phyloP scores from a whole-genome alignment of 2,113 vertebrate species.

The Galemys pyrenaicus region DNA sequence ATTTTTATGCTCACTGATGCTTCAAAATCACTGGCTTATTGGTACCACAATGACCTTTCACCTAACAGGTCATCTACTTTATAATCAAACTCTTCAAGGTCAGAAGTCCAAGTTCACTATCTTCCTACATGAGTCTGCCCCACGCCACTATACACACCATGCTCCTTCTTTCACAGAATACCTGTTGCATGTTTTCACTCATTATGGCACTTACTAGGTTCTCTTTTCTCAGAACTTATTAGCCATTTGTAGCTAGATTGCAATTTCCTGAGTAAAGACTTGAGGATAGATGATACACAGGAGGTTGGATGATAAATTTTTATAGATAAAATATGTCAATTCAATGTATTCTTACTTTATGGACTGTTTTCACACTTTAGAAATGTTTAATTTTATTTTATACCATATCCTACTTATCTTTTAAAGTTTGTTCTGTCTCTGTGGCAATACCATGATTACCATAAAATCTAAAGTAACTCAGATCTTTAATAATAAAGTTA shows the following conservation, averaged over 20 bases:
- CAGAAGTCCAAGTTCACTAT: neutral
- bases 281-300: neutral
- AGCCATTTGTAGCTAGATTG: neutral
- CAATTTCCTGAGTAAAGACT: neutral
- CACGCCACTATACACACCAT: neutral
- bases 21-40: neutral
- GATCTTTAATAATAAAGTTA: slow-evolving; percentile 34
- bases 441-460: neutral
- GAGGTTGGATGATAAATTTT: neutral
- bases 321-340: neutral
- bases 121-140: neutral
- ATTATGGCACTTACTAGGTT: neutral
- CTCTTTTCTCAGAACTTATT: neutral
- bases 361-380: slow-evolving; percentile 18
- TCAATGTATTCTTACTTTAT: slow-evolving; percentile 17
- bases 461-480: slow-evolving; percentile 19
- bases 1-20: neutral
- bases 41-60: too few relatives aligned
- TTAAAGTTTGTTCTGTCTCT: slow-evolving; percentile 6
- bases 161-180: neutral
- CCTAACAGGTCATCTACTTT: neutral
- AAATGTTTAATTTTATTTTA: slow-evolving; percentile 46
- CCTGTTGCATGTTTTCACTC: neutral
- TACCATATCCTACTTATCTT: neutral
- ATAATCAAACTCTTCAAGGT: neutral